These are phyloP conservation scores for Rhynchopsitta pachyrhyncha DNA, from an alignment of 2,113 vertebrate genomes.

Conservation along the genomic window DNA sequence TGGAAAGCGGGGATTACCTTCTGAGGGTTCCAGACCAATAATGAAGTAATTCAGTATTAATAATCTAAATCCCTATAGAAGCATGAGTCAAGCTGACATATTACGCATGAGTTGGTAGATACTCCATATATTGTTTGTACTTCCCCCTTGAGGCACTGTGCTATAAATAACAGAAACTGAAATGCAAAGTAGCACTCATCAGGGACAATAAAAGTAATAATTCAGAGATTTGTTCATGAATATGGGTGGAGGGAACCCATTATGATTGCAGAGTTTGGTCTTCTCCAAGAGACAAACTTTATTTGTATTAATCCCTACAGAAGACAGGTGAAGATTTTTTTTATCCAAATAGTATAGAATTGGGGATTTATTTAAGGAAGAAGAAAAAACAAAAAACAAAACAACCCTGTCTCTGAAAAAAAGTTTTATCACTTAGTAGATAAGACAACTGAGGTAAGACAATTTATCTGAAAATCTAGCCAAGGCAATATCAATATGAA, in stretches of 20 bases:
- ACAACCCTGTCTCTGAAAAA: background rate
- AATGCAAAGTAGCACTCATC: conserved; percentile 7
- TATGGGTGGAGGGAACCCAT: background rate
- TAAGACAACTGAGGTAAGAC: background rate
- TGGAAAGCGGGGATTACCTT: background rate
- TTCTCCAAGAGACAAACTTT: background rate
- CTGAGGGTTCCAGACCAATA: background rate
- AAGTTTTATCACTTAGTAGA: background rate
- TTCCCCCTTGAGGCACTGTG: conserved; percentile 10
- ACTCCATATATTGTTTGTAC: conserved; percentile 32
- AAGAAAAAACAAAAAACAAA: background rate
- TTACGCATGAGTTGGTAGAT: conserved; percentile 20
- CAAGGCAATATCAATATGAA: too few relatives aligned
- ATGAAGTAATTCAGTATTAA: conserved; percentile 5
- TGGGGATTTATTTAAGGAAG: background rate
- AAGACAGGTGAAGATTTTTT: background rate
- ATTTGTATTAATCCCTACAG: background rate
- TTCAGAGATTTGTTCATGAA: background rate
- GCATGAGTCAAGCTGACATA: conserved; percentile 1
- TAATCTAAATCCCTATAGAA: conserved; percentile 10
- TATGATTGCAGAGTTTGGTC: background rate
- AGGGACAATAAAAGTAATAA: conserved; percentile 16
- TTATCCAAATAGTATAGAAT: background rate
- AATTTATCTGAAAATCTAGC: background rate
- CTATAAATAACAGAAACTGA: conserved; percentile 44